Percentiles rank a stretch among this genome's conserved stretches.
Conservation (phyloP, 2,113 vertebrate species). For the Galemys pyrenaicus region DNA sequence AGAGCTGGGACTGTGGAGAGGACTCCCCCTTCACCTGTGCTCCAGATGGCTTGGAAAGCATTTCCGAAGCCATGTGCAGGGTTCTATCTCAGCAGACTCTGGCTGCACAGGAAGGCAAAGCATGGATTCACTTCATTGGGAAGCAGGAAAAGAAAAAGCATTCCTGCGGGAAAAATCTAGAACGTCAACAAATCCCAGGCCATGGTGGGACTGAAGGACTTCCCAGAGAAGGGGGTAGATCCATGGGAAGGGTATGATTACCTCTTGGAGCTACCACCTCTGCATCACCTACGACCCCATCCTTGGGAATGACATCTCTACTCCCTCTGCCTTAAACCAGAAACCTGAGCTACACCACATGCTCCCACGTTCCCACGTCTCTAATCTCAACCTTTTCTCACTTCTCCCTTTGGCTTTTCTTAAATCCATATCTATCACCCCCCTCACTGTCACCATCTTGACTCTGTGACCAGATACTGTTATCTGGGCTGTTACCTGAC, state of each 20-base stretch:
- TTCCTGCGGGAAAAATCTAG: neutral
- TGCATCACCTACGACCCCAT: too few relatives aligned
- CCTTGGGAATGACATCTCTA: neutral
- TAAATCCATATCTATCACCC: neutral
- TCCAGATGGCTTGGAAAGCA: conserved; percentile 52
- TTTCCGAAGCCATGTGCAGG: neutral
- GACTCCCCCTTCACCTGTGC: neutral
- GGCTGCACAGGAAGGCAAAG: neutral
- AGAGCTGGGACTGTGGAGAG: neutral
- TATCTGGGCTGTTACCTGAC: neutral
- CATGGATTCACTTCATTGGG: neutral
- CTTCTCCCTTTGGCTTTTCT: neutral
- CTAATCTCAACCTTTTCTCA: neutral
- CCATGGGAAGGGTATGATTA: accelerated
- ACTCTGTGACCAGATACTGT: neutral
- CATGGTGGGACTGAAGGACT: neutral
- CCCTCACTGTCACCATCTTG: neutral
- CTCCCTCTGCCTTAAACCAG: neutral
- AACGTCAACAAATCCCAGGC: neutral
- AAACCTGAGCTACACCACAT: neutral
- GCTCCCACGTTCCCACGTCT: neutral
- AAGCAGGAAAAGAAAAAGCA: neutral
- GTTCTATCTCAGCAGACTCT: neutral
- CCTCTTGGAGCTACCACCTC: neutral
- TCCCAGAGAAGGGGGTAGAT: neutral